Evolutionary conservation across 2,797 vertebrate species (phyloP), one percentile per base, ranked within the genome.

Genomic region (Luscinia luscinia): DNA sequence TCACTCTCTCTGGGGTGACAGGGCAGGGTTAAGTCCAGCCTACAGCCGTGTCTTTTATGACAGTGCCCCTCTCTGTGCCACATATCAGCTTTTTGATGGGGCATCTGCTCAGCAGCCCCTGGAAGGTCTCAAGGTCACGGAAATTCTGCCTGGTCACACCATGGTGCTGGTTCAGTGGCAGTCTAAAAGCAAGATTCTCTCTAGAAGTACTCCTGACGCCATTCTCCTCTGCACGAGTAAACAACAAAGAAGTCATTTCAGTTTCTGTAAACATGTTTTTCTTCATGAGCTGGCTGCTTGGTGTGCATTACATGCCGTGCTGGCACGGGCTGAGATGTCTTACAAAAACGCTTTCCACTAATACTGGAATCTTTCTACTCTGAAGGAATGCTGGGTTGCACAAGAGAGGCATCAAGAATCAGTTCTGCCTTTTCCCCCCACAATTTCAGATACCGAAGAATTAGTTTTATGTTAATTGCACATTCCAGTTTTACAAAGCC

Each of bases 181-280:
- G 87, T 23, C 90, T 45, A 82, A 94, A 90, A 94, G 83, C 87
- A 83, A 70, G 83, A 83, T 92, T 90, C 64, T 81, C 83, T 80
- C 86, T 91, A 12, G 1, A 87, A 95, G 86, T 59, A 51, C 76
- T 93, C 93, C 87, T 70, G 83, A 94, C 51, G 85, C 91, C 88
- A 74, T 90, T 90, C 96, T 95, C 89, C 87, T 93, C 78, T 76
- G 57, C 77, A 84, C 15, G 2, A 87, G 78, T 94, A 96, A 96
- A 97, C 91, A 97, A 94, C 91, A 93, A 93, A 94, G 92, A 86
- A 95, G 94, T 73, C 57, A 91, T 82, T 96, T 91, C 87, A 85
- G 93, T 95, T 96, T 92, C 92, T 96, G 95, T 95, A 97, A 96
- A 96, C 95, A 92, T 96, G 90, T 96, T 96, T 97, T 96, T 91